Base-by-base conservation (phyloP, 1,140 invertebrate species). In the Drosophila pruinosa region DNA sequence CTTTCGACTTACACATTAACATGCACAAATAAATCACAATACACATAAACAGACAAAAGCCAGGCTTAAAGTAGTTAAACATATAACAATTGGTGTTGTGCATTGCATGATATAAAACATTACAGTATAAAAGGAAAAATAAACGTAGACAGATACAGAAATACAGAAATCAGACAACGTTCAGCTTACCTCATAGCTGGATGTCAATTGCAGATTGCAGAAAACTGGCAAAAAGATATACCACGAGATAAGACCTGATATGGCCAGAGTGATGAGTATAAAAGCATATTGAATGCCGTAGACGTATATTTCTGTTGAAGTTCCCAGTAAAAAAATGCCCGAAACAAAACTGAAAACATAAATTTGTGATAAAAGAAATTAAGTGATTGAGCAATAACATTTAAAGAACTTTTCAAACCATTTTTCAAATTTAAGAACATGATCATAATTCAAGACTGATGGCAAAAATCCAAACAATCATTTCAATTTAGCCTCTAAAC, bases 281-380 rank as follows among this genome's bases (percentile, higher is more conserved):
- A 93, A 95, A 1, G 94, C 92, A 72, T 96, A 96, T 76, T 95
- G 95, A 0, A 94, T 95, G 1, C 96, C 96, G 72, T 96, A 94
- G 38, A 95, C 94, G 86, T 98, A 98, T 59, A 97, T 94, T 92
- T 97, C 97, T 0, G 96, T 96, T 1, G 97, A 96, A 8, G 94
- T 96, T 0, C 97, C 97, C 50, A 96, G 90, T 1, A 96, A 85
- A 0, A 95, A 95, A 54, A 96, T 97, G 1, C 97, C 97, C 6
- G 97, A 98, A 82, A 98, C 95, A 85, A 97, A 98, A 91, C 96
- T 97, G 21, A 24, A 64, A 75, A 72, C 2, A 34, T 34, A 52
- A 36, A 34, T 19, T 31, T 70, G 54, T 14, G 34, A 14, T 31
- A 24, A 26, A 12, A 47, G 36, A 36, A 19, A 39, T 67, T 67